Evolutionary conservation across 2,888 invertebrate genomes (phyloP), one percentile per base, ranked within the genome.

Genomic region (Tridacna gigas): DNA sequence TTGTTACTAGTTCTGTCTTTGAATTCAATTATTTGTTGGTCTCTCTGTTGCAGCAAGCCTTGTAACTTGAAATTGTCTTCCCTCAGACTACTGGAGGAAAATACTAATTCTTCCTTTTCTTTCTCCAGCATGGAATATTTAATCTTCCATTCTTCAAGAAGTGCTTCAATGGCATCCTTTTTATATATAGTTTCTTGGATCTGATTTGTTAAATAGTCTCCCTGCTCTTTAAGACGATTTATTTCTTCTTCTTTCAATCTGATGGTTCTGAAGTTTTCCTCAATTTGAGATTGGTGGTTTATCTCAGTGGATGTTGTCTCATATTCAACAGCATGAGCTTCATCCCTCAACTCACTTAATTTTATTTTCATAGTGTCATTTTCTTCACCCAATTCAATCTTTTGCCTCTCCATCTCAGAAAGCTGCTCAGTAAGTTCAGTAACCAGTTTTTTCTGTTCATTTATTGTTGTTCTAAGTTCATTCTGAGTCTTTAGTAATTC

Each of bases 1-100:
- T 61, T 76, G 5, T 22, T 45, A 84, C 77, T 79, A 3, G 65
- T 18, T 12, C 9, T 67, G 71, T 86, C 84, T 75, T 84, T 83
- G 5, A 86, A 60, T n/a, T 65, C 66, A 48, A 65, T 60, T 20
- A 86, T 47, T 69, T 86, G 78, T 66, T 74, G 37, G 0, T 80
- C 75, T 60, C 51, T 79, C 26, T 26, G 51, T 22, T 71, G 37
- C 47, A 80, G 5, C 12, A 25, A 60, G 56, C 61, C 74, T 51
- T 61, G 20, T 83, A 85, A 75, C 20, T 61, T 28, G 60, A 63
- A 78, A 28, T 82, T 28, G 47, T 85, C 79, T 45, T 61, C 47
- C 3, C 75, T 77, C 25, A 78, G 56, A 28, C 51, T 56, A 51
- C 77, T 75, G 7, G 71, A 61, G 22, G 82, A 56, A 66, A 63